Conservation (phyloP, 2,888 invertebrate species). For the Teinopalpus imperialis region DNA sequence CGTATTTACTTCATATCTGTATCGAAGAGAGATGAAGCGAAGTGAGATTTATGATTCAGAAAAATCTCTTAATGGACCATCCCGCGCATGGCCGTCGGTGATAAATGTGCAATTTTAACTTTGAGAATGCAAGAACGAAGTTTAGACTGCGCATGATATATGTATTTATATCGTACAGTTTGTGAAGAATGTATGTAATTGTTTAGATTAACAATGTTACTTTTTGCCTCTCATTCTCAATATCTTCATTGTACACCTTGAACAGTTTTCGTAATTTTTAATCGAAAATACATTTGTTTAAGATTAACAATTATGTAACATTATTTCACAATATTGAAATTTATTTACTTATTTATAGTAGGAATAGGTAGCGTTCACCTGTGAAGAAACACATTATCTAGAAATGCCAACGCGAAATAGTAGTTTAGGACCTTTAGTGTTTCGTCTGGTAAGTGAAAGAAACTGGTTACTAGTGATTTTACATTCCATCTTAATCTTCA, state of each 20-base stretch:
- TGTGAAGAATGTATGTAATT: conserved; percentile 27
- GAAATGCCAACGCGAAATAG: too few relatives aligned
- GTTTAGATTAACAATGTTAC: conserved; percentile 30
- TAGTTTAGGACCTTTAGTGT: too few relatives aligned
- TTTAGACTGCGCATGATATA: conserved; percentile 76
- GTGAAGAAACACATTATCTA: too few relatives aligned
- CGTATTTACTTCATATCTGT: conserved; percentile 71
- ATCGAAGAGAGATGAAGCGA: conserved; percentile 75
- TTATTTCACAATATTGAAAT: too few relatives aligned
- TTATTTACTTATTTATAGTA: too few relatives aligned
- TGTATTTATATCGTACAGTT: conserved; percentile 53
- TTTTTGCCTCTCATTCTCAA: conserved; percentile 13
- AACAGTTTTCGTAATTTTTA: neutral
- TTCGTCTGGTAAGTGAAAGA: too few relatives aligned
- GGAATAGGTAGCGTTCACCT: too few relatives aligned
- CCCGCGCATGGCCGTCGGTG: conserved; percentile 70
- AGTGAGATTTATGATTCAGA: conserved; percentile 80
- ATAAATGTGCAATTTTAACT: conserved; percentile 81
- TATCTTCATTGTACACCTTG: conserved; percentile 19
- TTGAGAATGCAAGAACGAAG: conserved; percentile 75
- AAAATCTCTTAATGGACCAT: conserved; percentile 80
- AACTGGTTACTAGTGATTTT: too few relatives aligned
- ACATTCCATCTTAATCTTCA: too few relatives aligned
- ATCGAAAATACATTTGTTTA: neutral
- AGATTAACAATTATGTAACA: neutral